Base-by-base conservation (phyloP, 2,113 vertebrate genomes). In the Rhegmatorhina hoffmannsi region DNA sequence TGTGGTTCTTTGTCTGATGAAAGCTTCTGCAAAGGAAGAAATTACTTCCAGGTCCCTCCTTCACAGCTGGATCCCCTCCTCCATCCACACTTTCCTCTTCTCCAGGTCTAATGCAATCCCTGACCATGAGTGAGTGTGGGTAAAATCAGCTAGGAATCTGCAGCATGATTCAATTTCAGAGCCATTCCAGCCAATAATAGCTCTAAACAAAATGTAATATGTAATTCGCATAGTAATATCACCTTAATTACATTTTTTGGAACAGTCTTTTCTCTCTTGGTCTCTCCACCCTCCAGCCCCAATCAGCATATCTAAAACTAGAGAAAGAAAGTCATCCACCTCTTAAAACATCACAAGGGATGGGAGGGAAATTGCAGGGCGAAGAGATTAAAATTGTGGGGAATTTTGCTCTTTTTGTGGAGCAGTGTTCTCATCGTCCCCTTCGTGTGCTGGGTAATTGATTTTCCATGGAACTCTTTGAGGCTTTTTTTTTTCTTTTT, bases 181-280 rank as follows among this genome's bases (percentile, higher is more conserved):
- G 89, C 67, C 73, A 92, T 97, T 95, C 81, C 89, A 94, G 90
- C 73, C 93, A 97, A 96, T 97, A 97, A 97, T 90, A 81, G 74
- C 82, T 96, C 94, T 89, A 95, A 97, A 96, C 94, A 97, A 96
- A 97, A 97, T 87, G 70, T 91, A 92, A 93, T 94, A 73, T 94
- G 90, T 92, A 95, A 96, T 97, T 96, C 92, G 91, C 89, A 83
- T 68, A 53, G 25, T 96, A 96, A 96, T 95, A 93, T 91, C 92
- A 82, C 67, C 92, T 92, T 97, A 97, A 97, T 97, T 97, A 95
- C 94, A 89, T 89, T 94, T 95, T 95, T 91, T 95, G 33, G 84
- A 85, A 58, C 46, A 53, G 87, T 67, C 53, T 87, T 77, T 84
- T 68, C 67, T 84, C 44, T 87, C 86, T 62, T 75, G 76, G 56